Percentiles rank a stretch among this genome's conserved stretches.
phyloP scores from a whole-genome alignment of 2,113 vertebrate genomes.

The Neofelis nebulosa region DNA sequence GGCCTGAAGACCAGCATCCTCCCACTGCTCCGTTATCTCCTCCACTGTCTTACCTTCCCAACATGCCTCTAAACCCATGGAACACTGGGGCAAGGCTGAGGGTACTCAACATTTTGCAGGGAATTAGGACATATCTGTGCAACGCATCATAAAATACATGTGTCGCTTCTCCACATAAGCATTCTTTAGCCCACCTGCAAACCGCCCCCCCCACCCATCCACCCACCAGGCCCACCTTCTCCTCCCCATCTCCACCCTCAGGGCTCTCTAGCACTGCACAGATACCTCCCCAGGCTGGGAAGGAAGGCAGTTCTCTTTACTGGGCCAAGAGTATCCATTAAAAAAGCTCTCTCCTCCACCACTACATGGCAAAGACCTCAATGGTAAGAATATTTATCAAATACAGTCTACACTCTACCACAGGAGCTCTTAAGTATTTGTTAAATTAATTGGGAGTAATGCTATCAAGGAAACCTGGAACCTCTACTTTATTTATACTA shows the following conservation, averaged over 20 bases:
- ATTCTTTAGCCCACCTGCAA: too few relatives aligned
- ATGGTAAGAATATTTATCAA: background rate
- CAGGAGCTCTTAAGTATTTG: background rate
- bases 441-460: background rate
- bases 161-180: background rate
- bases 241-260: background rate
- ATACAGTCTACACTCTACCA: background rate
- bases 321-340: accelerated
- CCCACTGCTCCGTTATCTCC: background rate
- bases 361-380: background rate
- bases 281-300: background rate
- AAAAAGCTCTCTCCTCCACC: background rate
- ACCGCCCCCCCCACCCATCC: background rate
- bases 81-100: background rate
- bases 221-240: background rate
- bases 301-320: background rate
- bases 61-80: background rate
- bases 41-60: background rate
- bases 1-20: background rate
- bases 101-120: background rate
- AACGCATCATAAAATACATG: background rate
- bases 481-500: background rate
- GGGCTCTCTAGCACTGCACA: background rate
- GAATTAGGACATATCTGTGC: background rate
- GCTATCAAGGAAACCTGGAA: background rate